A percentile compares a stretch with the other conserved stretches of the same genome.
phyloP scores from a whole-genome alignment of 2,113 vertebrate species.

The Tautogolabrus adspersus region DNA sequence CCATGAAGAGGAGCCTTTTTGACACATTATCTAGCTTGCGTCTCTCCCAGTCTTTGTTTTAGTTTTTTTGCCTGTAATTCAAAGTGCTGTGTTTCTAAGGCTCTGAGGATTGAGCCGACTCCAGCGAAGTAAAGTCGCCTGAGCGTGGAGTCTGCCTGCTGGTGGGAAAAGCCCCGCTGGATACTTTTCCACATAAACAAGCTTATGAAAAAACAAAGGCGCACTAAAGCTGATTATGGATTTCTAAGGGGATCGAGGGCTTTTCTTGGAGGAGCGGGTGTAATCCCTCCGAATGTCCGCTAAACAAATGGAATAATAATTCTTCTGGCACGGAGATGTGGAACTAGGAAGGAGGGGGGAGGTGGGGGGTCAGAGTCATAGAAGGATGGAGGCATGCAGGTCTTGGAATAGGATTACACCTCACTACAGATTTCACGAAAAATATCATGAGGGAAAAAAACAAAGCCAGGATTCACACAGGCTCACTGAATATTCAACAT shows the following conservation, averaged over 20 bases:
- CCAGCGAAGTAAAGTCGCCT: constrained; percentile 13
- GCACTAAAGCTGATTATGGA: constrained; percentile 70
- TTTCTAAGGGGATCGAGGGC: constrained; percentile 54
- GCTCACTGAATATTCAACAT: background rate
- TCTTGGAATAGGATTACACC: constrained; percentile 36
- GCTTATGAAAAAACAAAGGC: constrained; percentile 65
- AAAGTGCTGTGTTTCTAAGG: constrained; percentile 35
- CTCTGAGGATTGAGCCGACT: constrained; percentile 40
- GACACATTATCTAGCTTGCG: too few relatives aligned
- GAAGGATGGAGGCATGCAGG: constrained; percentile 2
- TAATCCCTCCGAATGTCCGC: constrained; percentile 64
- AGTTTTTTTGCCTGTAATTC: constrained; percentile 22
- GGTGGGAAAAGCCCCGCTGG: constrained; percentile 57
- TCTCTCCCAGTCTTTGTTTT: too few relatives aligned
- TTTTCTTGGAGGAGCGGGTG: constrained; percentile 48
- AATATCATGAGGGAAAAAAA: constrained; percentile 2
- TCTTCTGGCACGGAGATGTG: constrained; percentile 33
- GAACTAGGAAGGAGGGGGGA: constrained; percentile 21
- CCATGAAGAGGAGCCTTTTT: too few relatives aligned
- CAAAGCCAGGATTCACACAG: background rate
- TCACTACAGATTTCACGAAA: constrained; percentile 29
- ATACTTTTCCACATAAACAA: constrained; percentile 64
- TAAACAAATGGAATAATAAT: constrained; percentile 64
- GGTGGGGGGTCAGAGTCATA: background rate
- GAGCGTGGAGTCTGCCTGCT: constrained; percentile 36